Conservation (phyloP, 2,888 invertebrate genomes). For the Yponomeuta evonymella region DNA sequence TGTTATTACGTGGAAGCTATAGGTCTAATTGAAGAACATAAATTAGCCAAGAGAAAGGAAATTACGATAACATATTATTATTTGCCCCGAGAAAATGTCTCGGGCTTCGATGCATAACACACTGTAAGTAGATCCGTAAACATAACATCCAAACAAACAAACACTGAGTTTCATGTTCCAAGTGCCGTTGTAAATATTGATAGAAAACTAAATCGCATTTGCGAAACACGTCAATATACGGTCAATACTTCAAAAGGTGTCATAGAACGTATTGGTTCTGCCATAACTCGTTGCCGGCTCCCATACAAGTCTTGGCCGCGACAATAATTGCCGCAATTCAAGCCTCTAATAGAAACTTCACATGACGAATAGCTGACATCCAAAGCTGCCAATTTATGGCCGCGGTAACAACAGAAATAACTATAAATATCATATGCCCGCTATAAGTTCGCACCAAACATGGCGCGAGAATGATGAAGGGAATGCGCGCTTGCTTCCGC, state of each 20-base stretch:
- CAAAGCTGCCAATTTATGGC: constrained; percentile 26
- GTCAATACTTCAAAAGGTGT: constrained; percentile 5
- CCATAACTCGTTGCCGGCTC: neutral
- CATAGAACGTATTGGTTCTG: constrained; percentile 11
- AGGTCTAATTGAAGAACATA: neutral
- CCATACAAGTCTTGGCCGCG: neutral
- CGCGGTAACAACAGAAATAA: constrained; percentile 31
- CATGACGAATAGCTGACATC: constrained; percentile 17
- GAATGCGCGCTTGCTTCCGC: constrained; percentile 2
- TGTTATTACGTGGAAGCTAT: constrained; percentile 2
- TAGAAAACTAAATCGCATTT: neutral
- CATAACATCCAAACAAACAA: neutral
- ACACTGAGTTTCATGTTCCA: neutral
- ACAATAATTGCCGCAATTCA: constrained; percentile 17
- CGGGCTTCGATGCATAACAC: neutral
- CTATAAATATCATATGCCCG: constrained; percentile 30
- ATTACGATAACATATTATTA: neutral
- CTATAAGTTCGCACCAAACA: constrained; percentile 21
- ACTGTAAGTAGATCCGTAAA: neutral
- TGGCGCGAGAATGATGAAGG: constrained; percentile 18
- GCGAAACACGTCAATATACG: neutral
- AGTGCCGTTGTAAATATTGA: neutral
- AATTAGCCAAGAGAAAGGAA: constrained; percentile 1
- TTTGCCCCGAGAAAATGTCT: neutral
- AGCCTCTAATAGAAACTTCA: constrained; percentile 20